Conservation (phyloP, 2,797 vertebrate species). For the Tokudaia muenninki region DNA sequence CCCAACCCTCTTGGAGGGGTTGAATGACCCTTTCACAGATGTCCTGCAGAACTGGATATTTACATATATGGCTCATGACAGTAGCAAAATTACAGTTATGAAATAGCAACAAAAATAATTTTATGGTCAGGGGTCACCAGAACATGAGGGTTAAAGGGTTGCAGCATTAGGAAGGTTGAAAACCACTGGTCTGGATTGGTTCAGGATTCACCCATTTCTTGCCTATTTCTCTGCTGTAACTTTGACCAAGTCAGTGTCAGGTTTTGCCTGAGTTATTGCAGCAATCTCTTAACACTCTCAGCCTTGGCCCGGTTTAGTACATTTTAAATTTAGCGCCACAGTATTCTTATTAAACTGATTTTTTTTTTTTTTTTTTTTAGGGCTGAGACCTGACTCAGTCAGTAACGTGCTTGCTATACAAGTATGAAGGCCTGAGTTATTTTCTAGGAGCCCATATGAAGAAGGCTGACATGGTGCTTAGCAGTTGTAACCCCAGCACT, state of each 20-base stretch:
- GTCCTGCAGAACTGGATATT: neutral
- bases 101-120: neutral
- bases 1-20: neutral
- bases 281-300: neutral
- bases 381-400: neutral
- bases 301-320: neutral
- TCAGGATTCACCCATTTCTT: neutral
- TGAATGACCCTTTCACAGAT: no score
- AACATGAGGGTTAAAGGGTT: neutral
- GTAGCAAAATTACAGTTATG: neutral
- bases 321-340: neutral
- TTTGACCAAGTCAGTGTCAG: neutral
- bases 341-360: conserved; percentile 23
- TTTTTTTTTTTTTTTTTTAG: neutral
- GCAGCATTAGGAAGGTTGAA: neutral
- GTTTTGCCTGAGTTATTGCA: neutral
- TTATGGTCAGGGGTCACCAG: neutral
- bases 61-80: neutral
- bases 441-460: neutral
- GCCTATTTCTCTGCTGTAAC: neutral
- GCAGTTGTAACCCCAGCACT: neutral
- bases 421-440: neutral
- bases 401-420: neutral
- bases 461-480: neutral
- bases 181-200: neutral